Conservation (phyloP, 2,797 vertebrate genomes). For the Phoebastria nigripes region DNA sequence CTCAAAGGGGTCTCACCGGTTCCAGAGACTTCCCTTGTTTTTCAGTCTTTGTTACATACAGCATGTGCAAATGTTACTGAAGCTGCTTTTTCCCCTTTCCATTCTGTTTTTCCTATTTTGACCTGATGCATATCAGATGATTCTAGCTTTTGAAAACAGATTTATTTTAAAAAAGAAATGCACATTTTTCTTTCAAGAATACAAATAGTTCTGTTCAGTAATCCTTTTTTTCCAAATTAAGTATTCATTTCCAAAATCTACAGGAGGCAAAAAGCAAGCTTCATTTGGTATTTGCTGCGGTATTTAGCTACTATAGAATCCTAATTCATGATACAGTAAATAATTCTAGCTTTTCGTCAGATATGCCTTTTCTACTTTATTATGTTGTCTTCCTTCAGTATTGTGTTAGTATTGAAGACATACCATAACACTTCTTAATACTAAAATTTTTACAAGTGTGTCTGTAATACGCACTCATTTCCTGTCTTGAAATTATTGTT, state of each 20-base stretch:
- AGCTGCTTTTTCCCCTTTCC: neutral
- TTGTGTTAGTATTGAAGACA: neutral
- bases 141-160: neutral
- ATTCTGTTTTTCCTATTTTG: neutral
- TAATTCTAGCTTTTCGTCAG: neutral
- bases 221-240: neutral
- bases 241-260: neutral
- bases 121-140: neutral
- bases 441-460: neutral
- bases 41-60: neutral
- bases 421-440: rapidly evolving
- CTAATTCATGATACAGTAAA: neutral
- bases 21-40: neutral
- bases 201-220: neutral
- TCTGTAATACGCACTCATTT: neutral
- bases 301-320: neutral
- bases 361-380: neutral
- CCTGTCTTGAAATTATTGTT: neutral
- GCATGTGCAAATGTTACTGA: neutral
- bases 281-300: neutral
- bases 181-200: neutral
- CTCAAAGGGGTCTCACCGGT: neutral
- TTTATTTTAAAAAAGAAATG: neutral
- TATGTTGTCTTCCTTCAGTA: neutral
- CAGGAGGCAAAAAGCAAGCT: neutral